phyloP scores from a whole-genome alignment of 2,113 vertebrate genomes.

The Crypturellus undulatus region DNA sequence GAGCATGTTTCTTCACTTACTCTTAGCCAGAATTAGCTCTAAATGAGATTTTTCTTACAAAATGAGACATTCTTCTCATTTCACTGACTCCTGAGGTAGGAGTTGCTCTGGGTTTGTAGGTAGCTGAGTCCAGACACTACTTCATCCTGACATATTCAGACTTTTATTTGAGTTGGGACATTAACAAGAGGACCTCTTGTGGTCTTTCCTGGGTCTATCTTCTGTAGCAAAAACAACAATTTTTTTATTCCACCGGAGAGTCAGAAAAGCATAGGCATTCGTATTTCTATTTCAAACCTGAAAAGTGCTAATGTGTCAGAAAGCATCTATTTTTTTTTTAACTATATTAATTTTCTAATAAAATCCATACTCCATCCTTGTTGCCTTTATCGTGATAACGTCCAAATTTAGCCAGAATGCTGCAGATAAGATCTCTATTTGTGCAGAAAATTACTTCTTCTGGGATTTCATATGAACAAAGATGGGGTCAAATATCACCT shows the following conservation, averaged over 20 bases:
- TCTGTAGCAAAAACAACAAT: background rate
- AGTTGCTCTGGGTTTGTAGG: background rate
- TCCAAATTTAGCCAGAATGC: background rate
- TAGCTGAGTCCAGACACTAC: background rate
- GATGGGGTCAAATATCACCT: background rate
- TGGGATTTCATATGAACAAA: background rate
- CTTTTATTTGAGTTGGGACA: background rate
- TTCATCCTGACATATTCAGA: rapidly evolving
- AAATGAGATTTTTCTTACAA: background rate
- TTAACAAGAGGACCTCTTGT: background rate
- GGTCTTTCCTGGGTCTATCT: background rate
- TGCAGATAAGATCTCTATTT: background rate
- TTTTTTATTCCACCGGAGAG: background rate
- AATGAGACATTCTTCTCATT: background rate
- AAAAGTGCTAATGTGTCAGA: background rate
- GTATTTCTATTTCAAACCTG: background rate
- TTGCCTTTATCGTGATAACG: background rate
- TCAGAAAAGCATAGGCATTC: background rate
- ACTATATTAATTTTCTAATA: background rate
- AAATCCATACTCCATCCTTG: background rate
- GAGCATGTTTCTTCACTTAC: background rate
- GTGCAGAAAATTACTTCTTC: background rate
- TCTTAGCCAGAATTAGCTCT: background rate
- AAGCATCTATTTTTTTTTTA: background rate
- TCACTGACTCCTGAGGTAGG: background rate